phyloP scores from a whole-genome alignment of 35 echinoderm and acorn worm genomes.

The Strongylocentrotus purpuratus region DNA sequence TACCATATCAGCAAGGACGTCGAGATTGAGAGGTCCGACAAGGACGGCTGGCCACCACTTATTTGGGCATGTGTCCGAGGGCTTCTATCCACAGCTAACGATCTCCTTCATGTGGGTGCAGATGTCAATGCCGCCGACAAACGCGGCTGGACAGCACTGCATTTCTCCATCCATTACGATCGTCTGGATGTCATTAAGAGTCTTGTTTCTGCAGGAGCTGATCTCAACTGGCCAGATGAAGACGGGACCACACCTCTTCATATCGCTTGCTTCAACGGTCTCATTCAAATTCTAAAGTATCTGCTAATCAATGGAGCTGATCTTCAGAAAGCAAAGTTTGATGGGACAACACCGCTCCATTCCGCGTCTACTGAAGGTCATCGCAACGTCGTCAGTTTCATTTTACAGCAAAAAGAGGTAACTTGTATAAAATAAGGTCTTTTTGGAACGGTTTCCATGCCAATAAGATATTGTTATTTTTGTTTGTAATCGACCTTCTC shows the following conservation, averaged over 20 bases:
- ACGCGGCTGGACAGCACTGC: neutral
- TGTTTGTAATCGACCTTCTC: no score
- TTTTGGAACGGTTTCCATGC: no score
- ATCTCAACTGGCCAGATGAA: neutral
- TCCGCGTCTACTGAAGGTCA: neutral
- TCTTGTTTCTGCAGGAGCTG: neutral
- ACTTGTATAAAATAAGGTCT: neutral
- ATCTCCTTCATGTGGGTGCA: neutral
- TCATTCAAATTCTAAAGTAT: neutral
- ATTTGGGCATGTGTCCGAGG: neutral
- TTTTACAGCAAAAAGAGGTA: neutral
- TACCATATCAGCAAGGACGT: neutral
- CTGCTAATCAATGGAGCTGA: neutral
- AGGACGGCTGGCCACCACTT: neutral
- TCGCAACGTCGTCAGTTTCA: neutral
- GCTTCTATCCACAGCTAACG: neutral
- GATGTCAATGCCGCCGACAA: neutral
- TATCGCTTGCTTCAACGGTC: neutral
- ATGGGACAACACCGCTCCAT: neutral
- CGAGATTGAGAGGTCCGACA: neutral
- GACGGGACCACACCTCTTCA: neutral
- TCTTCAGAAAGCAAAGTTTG: neutral
- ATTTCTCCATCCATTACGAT: neutral
- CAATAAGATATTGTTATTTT: no score
- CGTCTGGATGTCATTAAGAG: neutral